Conservation (phyloP, 2,888 invertebrate species). For the Lapara coniferarum region DNA sequence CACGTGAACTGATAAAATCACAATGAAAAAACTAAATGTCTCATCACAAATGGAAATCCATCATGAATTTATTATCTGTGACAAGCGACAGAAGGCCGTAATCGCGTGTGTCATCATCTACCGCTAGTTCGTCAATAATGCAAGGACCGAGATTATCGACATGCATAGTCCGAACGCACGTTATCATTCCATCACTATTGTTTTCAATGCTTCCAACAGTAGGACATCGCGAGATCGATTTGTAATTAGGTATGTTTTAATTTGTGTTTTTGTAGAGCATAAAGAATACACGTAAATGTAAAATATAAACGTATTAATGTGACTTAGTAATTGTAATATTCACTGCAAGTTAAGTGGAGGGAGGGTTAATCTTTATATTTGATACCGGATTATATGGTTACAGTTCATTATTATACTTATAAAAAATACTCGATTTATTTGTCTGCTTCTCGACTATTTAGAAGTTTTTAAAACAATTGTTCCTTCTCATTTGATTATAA, state of each 20-base stretch:
- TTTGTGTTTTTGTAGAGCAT: slow-evolving; percentile 33
- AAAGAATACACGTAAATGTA: too few relatives aligned
- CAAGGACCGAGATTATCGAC: slow-evolving; percentile 75
- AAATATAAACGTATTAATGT: too few relatives aligned
- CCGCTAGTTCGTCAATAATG: slow-evolving; percentile 76
- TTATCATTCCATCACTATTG: slow-evolving; percentile 75
- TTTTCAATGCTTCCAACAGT: slow-evolving; percentile 67
- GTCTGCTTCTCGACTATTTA: too few relatives aligned
- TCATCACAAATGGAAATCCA: slow-evolving; percentile 65
- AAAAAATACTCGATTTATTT: too few relatives aligned
- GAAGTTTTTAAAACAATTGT: slow-evolving; percentile 20
- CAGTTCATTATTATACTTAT: too few relatives aligned
- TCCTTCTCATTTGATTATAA: slow-evolving; percentile 26
- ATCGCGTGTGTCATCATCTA: slow-evolving; percentile 79
- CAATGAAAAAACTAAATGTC: slow-evolving; percentile 54
- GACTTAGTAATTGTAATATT: too few relatives aligned
- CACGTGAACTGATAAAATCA: slow-evolving; percentile 44
- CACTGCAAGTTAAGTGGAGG: too few relatives aligned
- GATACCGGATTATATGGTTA: too few relatives aligned
- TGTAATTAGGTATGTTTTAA: slow-evolving; percentile 50
- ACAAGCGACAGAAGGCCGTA: slow-evolving; percentile 65
- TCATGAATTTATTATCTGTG: slow-evolving; percentile 69
- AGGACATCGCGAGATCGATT: slow-evolving; percentile 66
- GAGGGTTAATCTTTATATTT: too few relatives aligned
- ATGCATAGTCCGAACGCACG: slow-evolving; percentile 71